Percentiles rank a stretch among this genome's conserved stretches.
Conservation (phyloP, 2,797 vertebrate genomes). For the Halcyon chelicuti region DNA sequence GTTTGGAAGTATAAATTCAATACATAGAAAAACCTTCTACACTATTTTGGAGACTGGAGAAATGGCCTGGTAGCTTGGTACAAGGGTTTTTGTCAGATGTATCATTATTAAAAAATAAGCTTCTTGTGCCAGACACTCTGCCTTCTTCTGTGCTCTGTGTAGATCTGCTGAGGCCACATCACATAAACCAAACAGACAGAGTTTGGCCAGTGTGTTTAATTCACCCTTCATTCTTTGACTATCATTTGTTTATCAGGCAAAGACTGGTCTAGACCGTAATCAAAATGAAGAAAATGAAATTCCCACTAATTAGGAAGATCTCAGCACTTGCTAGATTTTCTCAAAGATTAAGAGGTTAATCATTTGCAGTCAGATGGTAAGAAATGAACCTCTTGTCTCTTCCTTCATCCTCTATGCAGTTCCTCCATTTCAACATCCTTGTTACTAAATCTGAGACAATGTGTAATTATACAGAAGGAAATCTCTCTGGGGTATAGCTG, state of each 20-base stretch:
- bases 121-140: not conserved
- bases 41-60: not conserved
- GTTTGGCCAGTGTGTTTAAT: conserved; percentile 27
- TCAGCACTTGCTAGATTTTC: conserved; percentile 64
- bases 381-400: conserved; percentile 67
- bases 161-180: conserved; percentile 16
- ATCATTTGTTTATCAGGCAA: conserved; percentile 55
- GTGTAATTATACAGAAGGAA: conserved; percentile 77
- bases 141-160: not conserved
- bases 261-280: conserved; percentile 48
- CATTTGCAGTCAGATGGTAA: conserved; percentile 47
- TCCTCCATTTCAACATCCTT: conserved; percentile 63
- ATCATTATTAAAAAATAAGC: not conserved
- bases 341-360: conserved; percentile 70
- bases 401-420: conserved; percentile 60
- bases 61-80: not conserved
- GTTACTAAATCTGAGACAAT: conserved; percentile 71
- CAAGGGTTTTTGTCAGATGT: rapidly evolving
- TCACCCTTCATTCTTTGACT: conserved; percentile 43
- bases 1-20: not conserved
- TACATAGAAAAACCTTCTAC: not conserved
- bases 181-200: not conserved
- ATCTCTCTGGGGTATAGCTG: conserved; percentile 76
- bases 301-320: conserved; percentile 45
- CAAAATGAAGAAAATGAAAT: conserved; percentile 62